Evolutionary conservation across 2,113 vertebrate genomes (phyloP), one percentile per base, ranked within the genome.

Genomic region (Cyprinodon brontotheroides): DNA sequence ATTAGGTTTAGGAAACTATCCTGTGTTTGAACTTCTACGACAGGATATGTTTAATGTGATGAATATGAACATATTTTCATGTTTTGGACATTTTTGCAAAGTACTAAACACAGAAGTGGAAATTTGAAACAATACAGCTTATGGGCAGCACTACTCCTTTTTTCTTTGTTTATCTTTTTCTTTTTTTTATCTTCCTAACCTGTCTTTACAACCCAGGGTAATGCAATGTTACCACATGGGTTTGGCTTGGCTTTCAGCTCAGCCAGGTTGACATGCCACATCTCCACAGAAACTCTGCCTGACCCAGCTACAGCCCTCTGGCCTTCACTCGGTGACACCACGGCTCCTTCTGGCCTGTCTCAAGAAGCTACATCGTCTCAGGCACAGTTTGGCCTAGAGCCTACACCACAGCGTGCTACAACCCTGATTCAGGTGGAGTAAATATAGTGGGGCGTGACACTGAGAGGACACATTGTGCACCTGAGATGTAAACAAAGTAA

Each of bases 401-500:
- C 77, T 70, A 83, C 74, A 40, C 70, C 37, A 2, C 61, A 9
- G 78, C 61, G 62, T 64, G n/a, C 75, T 47, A 70, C 77, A 14
- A 15, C 77, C 80, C 75, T 11, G 61, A 69, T 72, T 82, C 82
- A 87, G 84, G 87, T 79, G 81, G 85, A 60, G 63, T 85, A 74
- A 86, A 86, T 75, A 66, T 70, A 83, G 87, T 82, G 63, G 40
- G 40, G 64, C 75, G 78, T 91, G 89, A 90, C 83, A 86, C 80
- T 41, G 88, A 83, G 80, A 82, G n/a, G 80, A 80, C 78, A 41
- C 75, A 64, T 41, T 79, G 61, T 75, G 83, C 87, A 86, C 87
- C 83, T 89, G 87, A 86, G 87, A 91, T 86, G 88, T 88, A 92
- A 92, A 91, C 84, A 90, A 89, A 91, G 77, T 80, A 84, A 89